Evolutionary conservation across 2,888 invertebrate species (phyloP).

Genomic region (Cheilosia vulpina): DNA sequence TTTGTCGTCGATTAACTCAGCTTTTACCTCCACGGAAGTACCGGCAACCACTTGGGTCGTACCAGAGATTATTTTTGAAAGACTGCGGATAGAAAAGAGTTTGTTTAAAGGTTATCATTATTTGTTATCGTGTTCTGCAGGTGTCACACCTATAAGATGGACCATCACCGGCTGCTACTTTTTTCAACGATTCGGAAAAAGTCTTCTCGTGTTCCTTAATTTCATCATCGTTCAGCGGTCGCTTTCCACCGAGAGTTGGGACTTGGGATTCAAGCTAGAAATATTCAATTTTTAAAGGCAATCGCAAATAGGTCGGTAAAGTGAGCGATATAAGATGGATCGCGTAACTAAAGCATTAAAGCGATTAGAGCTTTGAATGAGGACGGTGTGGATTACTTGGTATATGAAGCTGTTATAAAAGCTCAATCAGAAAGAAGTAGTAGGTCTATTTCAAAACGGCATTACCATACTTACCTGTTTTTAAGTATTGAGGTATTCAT

Average conservation of each 20-base stretch:
- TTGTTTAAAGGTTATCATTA: neutral
- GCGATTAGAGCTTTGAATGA: too few relatives aligned
- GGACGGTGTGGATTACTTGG: too few relatives aligned
- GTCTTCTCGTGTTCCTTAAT: constrained; percentile 77
- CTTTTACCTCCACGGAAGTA: constrained; percentile 85
- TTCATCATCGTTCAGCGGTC: constrained; percentile 13
- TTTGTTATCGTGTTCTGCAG: too few relatives aligned
- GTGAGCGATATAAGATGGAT: too few relatives aligned
- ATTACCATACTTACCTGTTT: neutral
- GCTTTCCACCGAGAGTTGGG: neutral
- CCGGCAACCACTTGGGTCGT: constrained; percentile 85
- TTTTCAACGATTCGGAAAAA: constrained; percentile 78
- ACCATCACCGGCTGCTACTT: constrained; percentile 80
- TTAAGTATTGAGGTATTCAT: neutral
- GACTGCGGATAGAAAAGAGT: neutral
- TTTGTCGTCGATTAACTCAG: constrained; percentile 85
- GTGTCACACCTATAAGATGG: constrained; percentile 78
- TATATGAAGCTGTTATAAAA: too few relatives aligned
- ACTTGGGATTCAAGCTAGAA: neutral
- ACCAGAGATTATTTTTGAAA: constrained; percentile 77
- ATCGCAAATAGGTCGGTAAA: too few relatives aligned
- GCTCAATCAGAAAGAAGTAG: too few relatives aligned
- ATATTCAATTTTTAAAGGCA: neutral
- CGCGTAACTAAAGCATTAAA: too few relatives aligned
- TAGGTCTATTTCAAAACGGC: neutral